These are phyloP conservation scores for Oreohelix idahoensis DNA, from an alignment of 1,140 invertebrate species.

Conservation along the genomic window DNA sequence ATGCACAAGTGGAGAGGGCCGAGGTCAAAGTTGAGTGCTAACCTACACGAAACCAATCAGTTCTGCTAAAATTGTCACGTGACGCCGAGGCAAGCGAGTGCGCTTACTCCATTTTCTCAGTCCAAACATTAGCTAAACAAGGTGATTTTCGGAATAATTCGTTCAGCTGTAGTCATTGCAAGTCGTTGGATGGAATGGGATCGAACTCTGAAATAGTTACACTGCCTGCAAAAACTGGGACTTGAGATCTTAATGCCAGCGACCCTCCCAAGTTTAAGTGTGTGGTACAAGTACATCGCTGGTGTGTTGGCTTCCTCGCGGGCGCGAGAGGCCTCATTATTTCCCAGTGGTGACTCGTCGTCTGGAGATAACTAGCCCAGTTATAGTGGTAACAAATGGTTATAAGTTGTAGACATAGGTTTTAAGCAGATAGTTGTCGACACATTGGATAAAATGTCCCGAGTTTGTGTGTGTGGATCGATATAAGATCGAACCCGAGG, in stretches of 20 bases:
- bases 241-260: background rate
- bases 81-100: conserved; percentile 35
- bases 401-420: no score
- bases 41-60: conserved; percentile 24
- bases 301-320: background rate
- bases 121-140: background rate
- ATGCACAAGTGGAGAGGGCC: background rate
- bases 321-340: background rate
- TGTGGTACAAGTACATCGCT: no score
- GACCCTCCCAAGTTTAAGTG: no score
- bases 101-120: conserved; percentile 23
- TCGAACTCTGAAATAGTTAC: background rate
- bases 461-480: no score
- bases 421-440: no score
- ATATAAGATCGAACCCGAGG: no score
- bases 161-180: no score
- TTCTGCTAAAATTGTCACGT: conserved; percentile 14
- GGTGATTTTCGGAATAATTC: background rate
- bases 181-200: background rate
- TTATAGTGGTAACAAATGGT: no score
- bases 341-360: no score
- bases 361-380: background rate
- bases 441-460: no score
- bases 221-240: background rate
- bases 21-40: background rate